phyloP scores from a whole-genome alignment of 2,888 invertebrate genomes.

The Crossocerus cetratus region DNA sequence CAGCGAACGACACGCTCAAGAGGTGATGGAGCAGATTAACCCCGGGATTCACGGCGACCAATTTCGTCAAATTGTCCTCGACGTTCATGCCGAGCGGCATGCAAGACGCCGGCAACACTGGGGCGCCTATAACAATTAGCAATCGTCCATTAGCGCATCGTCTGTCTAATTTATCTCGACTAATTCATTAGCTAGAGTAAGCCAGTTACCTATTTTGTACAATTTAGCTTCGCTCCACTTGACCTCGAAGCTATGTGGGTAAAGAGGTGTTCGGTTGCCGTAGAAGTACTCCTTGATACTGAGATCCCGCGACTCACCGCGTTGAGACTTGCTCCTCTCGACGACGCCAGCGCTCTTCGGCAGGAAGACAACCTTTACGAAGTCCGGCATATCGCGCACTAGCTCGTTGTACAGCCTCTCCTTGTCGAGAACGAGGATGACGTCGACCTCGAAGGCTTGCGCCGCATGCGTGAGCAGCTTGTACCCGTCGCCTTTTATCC shows the following conservation, averaged over 20 bases:
- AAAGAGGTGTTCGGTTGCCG: constrained; percentile 88
- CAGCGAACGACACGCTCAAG: constrained; percentile 92
- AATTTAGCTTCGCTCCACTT: constrained; percentile 93
- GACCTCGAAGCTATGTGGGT: constrained; percentile 96
- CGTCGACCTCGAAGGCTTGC: constrained; percentile 96
- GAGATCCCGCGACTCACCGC: constrained; percentile 87
- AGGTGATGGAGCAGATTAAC: constrained; percentile 90
- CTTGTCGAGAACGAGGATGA: constrained; percentile 96
- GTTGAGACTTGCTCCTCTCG: constrained; percentile 85
- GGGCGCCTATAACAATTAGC: no score
- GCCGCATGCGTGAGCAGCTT: constrained; percentile 91
- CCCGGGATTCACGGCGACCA: constrained; percentile 89
- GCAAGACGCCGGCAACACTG: constrained; percentile 94
- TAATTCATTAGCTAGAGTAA: no score
- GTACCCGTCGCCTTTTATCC: constrained; percentile 96
- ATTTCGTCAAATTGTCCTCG: constrained; percentile 93
- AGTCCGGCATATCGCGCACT: constrained; percentile 93
- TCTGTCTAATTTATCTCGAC: no score
- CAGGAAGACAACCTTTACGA: constrained; percentile 92
- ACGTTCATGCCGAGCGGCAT: constrained; percentile 97
- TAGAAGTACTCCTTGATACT: constrained; percentile 97
- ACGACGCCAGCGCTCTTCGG: constrained; percentile 99
- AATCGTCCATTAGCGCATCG: no score
- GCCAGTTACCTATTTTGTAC: constrained; percentile 84
- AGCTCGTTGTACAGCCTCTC: constrained; percentile 97